Conservation (phyloP, 2,888 invertebrate species). For the Hoplodrina blanda region DNA sequence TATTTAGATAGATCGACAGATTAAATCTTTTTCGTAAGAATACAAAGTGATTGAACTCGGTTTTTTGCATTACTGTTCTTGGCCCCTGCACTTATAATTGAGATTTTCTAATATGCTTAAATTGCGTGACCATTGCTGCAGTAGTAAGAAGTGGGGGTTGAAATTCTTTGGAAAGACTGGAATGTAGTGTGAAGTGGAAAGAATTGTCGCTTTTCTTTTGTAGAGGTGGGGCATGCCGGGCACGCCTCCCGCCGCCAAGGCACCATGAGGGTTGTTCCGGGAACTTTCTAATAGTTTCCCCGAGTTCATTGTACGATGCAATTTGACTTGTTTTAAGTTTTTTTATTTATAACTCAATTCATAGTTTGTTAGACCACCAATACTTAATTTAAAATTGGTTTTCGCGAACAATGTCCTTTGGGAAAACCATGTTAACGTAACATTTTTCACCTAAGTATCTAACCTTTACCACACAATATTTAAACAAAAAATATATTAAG, state of each 20-base stretch:
- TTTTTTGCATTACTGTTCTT: slow-evolving; percentile 54
- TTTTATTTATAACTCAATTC: slow-evolving; percentile 57
- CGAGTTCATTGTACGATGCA: slow-evolving; percentile 76
- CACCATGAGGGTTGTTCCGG: slow-evolving; percentile 78
- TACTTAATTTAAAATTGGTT: slow-evolving; percentile 47
- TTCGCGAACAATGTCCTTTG: slow-evolving; percentile 29
- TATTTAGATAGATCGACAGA: not conserved
- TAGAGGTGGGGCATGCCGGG: slow-evolving; percentile 67
- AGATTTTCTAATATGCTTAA: slow-evolving; percentile 11
- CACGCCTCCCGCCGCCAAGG: slow-evolving; percentile 81
- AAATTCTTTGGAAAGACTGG: slow-evolving; percentile 39
- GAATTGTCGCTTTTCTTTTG: slow-evolving; percentile 54
- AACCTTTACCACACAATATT: not conserved
- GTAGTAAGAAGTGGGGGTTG: slow-evolving; percentile 1
- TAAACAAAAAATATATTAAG: not conserved
- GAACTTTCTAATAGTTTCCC: slow-evolving; percentile 83
- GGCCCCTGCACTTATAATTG: slow-evolving; percentile 21
- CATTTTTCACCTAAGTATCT: not conserved
- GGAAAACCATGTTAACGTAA: not conserved
- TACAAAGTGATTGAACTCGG: slow-evolving; percentile 68
- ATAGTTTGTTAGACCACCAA: slow-evolving; percentile 41
- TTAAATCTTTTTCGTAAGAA: slow-evolving; percentile 63
- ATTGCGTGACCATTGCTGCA: slow-evolving; percentile 46
- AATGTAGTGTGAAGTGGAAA: slow-evolving; percentile 55
- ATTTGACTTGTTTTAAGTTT: slow-evolving; percentile 71